Evolutionary conservation across 2,113 vertebrate species (phyloP).

Genomic region (Pongo pygmaeus): DNA sequence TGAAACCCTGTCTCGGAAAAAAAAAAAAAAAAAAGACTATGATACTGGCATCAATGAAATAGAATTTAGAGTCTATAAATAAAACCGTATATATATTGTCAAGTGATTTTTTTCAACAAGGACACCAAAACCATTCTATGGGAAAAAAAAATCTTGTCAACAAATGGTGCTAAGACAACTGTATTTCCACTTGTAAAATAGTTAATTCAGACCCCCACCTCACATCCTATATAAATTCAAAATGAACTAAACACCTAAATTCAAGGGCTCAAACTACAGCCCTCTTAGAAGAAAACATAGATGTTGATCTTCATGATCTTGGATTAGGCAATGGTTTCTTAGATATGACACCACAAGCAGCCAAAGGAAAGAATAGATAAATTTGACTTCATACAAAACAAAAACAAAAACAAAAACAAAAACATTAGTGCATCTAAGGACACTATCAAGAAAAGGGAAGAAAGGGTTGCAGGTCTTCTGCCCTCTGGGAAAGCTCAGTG

Average conservation of each 20-base stretch:
- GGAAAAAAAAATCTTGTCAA: not conserved
- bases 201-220: not conserved
- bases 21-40: no score
- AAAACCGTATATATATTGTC: not conserved
- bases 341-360: not conserved
- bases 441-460: not conserved
- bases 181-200: not conserved
- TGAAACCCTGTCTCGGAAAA: no score
- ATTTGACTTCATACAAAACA: not conserved
- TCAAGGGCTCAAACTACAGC: not conserved
- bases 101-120: not conserved
- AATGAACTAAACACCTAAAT: not conserved
- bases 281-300: not conserved
- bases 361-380: not conserved
- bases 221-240: not conserved
- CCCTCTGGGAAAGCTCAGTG: not conserved
- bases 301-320: not conserved
- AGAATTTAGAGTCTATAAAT: not conserved
- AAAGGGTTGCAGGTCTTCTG: not conserved
- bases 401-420: not conserved
- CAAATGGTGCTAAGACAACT: not conserved
- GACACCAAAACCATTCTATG: not conserved
- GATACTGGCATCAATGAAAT: no score
- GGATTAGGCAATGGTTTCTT: not conserved
- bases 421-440: not conserved